phyloP scores from a whole-genome alignment of 2,797 vertebrate species.

The Gymnopithys bicolor region DNA sequence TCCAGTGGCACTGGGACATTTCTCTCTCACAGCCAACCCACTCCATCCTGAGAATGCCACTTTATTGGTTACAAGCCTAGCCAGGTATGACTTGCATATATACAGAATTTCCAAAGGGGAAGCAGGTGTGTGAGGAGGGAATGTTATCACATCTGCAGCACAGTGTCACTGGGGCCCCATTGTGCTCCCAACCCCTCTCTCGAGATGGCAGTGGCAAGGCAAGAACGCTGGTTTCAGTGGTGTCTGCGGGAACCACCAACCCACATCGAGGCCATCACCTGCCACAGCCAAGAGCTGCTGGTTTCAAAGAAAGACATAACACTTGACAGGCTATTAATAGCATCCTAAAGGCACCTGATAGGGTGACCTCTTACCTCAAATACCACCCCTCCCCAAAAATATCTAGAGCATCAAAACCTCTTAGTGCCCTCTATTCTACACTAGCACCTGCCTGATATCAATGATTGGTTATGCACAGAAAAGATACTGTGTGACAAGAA shows the following conservation, averaged over 20 bases:
- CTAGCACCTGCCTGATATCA: rapidly evolving
- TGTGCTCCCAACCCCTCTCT: neutral
- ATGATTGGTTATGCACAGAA: neutral
- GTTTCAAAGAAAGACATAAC: neutral
- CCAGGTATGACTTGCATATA: rapidly evolving
- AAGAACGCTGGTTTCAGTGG: neutral
- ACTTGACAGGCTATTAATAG: neutral
- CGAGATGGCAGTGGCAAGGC: neutral
- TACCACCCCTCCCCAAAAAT: neutral
- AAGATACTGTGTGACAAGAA: neutral
- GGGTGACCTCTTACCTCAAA: neutral
- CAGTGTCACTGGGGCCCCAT: neutral
- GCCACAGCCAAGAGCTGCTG: neutral
- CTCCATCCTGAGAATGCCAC: neutral
- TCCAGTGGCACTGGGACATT: neutral
- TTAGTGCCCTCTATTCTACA: neutral
- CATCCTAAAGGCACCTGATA: neutral
- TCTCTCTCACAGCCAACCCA: neutral
- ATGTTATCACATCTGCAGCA: neutral
- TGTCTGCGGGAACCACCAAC: neutral
- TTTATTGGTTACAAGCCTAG: neutral
- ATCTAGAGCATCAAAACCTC: neutral
- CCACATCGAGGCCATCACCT: neutral
- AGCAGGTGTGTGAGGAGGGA: neutral
- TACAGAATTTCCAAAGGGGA: neutral